Evolutionary conservation across 2,888 invertebrate species (phyloP).

Genomic region (Capitulum mitella): DNA sequence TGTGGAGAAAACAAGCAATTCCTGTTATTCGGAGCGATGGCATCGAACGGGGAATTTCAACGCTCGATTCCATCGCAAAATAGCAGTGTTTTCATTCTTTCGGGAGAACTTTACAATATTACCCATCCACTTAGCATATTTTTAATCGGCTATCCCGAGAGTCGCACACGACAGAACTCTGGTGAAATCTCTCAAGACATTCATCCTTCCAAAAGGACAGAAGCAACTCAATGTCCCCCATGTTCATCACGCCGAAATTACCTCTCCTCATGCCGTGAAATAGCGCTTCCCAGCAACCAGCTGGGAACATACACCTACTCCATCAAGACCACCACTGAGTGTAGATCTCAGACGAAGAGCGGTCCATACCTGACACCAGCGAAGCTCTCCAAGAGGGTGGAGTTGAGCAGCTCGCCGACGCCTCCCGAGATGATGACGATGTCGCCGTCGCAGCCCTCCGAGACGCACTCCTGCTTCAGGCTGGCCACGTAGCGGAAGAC

Average conservation of each 20-base stretch:
- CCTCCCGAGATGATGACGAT: slow-evolving; percentile 16
- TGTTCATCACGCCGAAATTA: not conserved
- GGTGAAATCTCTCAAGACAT: no score
- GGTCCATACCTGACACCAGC: not conserved
- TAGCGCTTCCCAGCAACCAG: not conserved
- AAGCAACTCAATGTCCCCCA: no score
- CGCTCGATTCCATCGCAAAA: no score
- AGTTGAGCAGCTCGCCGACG: not conserved
- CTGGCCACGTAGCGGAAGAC: not conserved
- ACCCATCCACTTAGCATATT: no score
- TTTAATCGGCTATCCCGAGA: no score
- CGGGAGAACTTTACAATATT: no score
- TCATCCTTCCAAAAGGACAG: no score
- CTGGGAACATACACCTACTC: not conserved
- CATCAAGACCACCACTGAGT: not conserved
- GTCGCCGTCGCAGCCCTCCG: not conserved
- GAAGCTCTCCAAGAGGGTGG: slow-evolving; percentile 14
- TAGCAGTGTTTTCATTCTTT: no score
- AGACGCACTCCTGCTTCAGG: not conserved
- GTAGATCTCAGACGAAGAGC: not conserved
- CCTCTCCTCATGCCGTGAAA: not conserved
- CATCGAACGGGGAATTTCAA: no score
- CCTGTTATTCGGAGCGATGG: no score
- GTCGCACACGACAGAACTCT: no score
- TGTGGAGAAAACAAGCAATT: no score